Conservation (phyloP, 1,140 invertebrate species). For the Sminthurides bifidus region DNA sequence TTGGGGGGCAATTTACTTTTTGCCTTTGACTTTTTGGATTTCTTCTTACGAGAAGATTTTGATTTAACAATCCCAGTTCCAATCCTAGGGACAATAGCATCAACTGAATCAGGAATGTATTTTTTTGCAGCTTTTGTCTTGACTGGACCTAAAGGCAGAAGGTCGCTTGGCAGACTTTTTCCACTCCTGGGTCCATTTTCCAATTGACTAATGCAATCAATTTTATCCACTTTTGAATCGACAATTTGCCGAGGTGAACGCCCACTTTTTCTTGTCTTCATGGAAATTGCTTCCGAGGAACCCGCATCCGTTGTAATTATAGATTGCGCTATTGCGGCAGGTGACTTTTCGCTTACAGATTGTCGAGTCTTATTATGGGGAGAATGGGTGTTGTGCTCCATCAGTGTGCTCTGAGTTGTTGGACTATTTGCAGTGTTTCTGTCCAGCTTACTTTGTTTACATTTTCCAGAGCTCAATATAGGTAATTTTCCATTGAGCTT, state of each 20-base stretch:
- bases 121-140: conserved; percentile 29
- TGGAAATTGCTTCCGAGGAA: background rate
- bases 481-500: background rate
- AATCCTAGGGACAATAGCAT: background rate
- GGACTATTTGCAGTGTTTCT: no score
- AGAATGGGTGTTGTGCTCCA: background rate
- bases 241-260: background rate
- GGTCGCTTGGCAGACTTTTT: background rate
- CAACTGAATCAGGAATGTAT: conserved; percentile 25
- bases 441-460: no score
- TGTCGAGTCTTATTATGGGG: background rate
- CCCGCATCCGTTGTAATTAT: background rate
- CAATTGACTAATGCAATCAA: no score
- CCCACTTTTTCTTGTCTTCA: background rate
- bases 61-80: conserved; percentile 1
- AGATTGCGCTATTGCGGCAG: background rate
- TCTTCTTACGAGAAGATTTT: background rate
- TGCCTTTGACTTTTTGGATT: conserved; percentile 32
- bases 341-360: background rate
- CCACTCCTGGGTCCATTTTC: no score
- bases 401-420: background rate
- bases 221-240: background rate
- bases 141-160: conserved; percentile 1
- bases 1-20: background rate
- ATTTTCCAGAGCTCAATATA: background rate